Evolutionary conservation across 2,113 vertebrate species (phyloP).

Genomic region (Emydura subglobosa): DNA sequence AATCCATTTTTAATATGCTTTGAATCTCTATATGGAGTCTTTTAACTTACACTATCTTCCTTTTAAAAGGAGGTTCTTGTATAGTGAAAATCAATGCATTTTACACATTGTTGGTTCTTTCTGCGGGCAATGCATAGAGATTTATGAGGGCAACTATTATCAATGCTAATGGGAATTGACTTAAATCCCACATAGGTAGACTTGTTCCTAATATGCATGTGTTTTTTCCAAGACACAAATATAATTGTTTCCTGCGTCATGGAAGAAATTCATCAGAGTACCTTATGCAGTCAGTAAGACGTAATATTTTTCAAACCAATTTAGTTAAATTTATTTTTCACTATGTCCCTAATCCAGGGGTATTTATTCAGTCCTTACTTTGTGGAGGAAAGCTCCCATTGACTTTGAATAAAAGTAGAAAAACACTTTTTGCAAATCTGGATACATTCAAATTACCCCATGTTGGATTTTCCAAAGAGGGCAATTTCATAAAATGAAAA

Average conservation of each 20-base stretch:
- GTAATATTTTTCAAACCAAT: neutral
- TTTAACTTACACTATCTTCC: conserved; percentile 5
- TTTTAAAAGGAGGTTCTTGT: neutral
- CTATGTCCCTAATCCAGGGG: neutral
- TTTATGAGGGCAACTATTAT: neutral
- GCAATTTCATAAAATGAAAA: neutral
- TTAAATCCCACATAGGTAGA: neutral
- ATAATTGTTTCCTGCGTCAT: neutral
- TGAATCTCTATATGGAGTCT: neutral
- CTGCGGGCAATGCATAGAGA: neutral
- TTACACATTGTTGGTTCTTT: conserved; percentile 4
- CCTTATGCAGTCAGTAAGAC: neutral
- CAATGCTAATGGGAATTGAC: neutral
- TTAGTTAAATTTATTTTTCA: neutral
- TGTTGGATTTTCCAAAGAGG: neutral
- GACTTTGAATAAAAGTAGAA: neutral
- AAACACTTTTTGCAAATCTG: rapidly evolving
- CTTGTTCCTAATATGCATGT: neutral
- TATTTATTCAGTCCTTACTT: neutral
- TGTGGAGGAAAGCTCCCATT: neutral
- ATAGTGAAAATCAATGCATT: conserved; percentile 4
- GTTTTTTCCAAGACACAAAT: neutral
- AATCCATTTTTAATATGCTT: neutral
- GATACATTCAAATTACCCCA: too few relatives aligned
- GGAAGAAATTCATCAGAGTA: neutral